Base-by-base conservation (phyloP, 2,888 invertebrate species). In the Aethes cnicana region DNA sequence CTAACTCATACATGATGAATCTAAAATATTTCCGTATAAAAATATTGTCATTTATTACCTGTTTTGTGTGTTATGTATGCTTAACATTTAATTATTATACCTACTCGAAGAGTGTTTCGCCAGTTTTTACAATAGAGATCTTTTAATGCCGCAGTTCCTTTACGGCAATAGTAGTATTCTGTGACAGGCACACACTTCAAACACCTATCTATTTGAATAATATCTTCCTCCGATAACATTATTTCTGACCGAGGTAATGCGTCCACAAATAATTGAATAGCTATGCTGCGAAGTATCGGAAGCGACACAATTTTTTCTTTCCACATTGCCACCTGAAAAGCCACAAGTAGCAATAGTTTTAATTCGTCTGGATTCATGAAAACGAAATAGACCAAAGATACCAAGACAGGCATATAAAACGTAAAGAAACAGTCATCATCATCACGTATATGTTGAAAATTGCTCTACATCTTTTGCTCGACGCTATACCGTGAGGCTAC, bases 161-260 rank as follows among this genome's bases (percentile, higher is more conserved):
- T 8, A 39, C 39, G 25, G 39, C 39, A 25, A 25, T 39, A 39
- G 39, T 16, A 25, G 5, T 39, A 39, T 39, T 39, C 39, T 25
- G 39, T 39, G 8, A 39, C 39, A 16, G 23, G 25, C 23, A 39
- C 25, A 39, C 39, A 39, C 39, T 39, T 39, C 23, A 25, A 25
- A 39, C 16, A 16, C 2, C 25, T 25, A 14, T 39, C 23, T 25
- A 25, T 25, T 39, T 39, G 25, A 16, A 39, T 2, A 25, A 37
- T 37, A 23, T 37, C 23, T 37, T 37, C 21, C 12, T 37, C 23
- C 23, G n/a, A 16, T 23, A 37, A 25, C 23, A 8, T 21, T 12
- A 35, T 20, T 6, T 35, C 35, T 11, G 18, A 35, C 20, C 11
- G 35, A 18, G 20, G 35, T 35, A 35, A 35, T 35, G 35, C 35